Conservation (phyloP, 1,140 invertebrate genomes). For the Anoplolepis gracilipes region DNA sequence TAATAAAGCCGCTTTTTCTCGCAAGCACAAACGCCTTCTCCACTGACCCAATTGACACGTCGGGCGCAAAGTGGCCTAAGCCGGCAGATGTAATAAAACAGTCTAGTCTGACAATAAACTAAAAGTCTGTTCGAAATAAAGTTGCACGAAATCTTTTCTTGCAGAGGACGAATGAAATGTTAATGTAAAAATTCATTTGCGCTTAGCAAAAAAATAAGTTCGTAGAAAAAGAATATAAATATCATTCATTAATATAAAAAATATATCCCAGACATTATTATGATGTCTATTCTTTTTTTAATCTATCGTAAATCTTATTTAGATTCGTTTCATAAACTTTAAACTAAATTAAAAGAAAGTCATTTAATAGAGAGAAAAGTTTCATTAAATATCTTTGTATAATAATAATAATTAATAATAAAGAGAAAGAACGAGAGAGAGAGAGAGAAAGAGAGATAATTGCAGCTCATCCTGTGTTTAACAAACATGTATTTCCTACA, state of each 20-base stretch:
- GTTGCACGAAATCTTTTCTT: neutral
- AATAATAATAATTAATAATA: too few species aligned
- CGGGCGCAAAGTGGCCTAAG: constrained; percentile 37
- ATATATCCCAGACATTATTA: too few species aligned
- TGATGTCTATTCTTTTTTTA: too few species aligned
- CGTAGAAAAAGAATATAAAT: neutral
- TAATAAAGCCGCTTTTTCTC: constrained; percentile 55
- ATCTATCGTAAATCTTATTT: too few species aligned
- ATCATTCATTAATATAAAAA: neutral
- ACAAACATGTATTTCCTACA: neutral
- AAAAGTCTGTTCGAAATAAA: constrained; percentile 31
- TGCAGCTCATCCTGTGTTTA: neutral
- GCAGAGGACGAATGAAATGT: neutral
- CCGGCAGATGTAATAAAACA: constrained; percentile 42
- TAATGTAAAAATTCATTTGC: neutral
- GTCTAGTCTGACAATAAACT: constrained; percentile 17
- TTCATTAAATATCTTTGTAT: too few species aligned
- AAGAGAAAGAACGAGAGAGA: too few species aligned
- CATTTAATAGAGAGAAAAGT: too few species aligned
- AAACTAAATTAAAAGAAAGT: too few species aligned
- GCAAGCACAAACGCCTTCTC: constrained; percentile 27
- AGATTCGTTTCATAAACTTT: too few species aligned
- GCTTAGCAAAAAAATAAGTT: neutral
- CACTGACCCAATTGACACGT: constrained; percentile 29
- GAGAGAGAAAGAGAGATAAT: neutral